Percentiles rank a stretch among this genome's conserved stretches.
These are phyloP conservation scores for Nipponia nippon DNA, from an alignment of 2,113 vertebrate species.

Conservation along the genomic window DNA sequence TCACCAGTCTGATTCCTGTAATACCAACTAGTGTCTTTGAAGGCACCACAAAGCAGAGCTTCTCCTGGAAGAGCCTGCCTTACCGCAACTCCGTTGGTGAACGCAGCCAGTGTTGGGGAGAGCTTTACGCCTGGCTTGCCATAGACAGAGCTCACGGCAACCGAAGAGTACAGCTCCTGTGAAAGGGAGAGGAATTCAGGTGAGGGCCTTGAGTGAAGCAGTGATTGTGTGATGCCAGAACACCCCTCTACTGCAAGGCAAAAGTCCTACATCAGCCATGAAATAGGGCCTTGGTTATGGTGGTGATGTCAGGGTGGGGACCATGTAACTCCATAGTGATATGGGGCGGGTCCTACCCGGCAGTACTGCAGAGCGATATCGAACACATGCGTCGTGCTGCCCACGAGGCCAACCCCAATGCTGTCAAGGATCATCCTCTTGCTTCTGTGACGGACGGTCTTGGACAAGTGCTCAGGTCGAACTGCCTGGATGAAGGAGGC, in stretches of 20 bases:
- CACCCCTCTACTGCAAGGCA: not conserved
- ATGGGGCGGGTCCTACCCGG: constrained; percentile 68
- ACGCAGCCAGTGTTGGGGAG: constrained; percentile 81
- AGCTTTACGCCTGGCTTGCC: constrained; percentile 75
- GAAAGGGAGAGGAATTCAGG: not conserved
- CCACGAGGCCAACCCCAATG: constrained; percentile 85
- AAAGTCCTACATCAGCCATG: not conserved
- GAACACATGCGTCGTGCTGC: constrained; percentile 83
- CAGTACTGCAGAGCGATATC: constrained; percentile 80
- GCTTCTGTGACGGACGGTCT: constrained; percentile 74
- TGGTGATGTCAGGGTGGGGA: not conserved
- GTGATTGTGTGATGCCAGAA: not conserved
- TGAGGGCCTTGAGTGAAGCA: not conserved
- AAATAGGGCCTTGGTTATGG: not conserved
- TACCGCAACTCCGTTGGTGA: constrained; percentile 87
- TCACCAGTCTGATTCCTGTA: not conserved
- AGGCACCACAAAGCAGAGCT: not conserved
- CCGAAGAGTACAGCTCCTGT: constrained; percentile 78
- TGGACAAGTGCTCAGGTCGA: constrained; percentile 74
- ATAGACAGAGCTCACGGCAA: constrained; percentile 80
- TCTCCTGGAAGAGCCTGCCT: constrained; percentile 16
- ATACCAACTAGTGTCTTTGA: not conserved
- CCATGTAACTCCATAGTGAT: fast-evolving
- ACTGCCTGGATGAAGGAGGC: constrained; percentile 79
- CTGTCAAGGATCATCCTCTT: constrained; percentile 90